These are phyloP conservation scores for Neotoxoptera formosana DNA, from an alignment of 1,140 invertebrate species.

Conservation along the genomic window DNA sequence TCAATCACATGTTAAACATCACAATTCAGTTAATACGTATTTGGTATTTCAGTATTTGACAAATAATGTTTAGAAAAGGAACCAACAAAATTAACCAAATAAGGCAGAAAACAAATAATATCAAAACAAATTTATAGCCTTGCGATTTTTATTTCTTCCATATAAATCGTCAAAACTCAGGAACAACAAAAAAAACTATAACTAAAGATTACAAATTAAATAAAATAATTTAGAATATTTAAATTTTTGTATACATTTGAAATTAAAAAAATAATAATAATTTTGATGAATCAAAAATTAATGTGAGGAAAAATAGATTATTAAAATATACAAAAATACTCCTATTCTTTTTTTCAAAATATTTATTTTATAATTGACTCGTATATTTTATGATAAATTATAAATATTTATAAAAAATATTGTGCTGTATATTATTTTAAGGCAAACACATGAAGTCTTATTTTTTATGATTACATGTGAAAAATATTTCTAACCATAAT, in stretches of 20 bases:
- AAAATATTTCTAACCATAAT: slow-evolving; percentile 48
- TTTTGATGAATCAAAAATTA: not conserved
- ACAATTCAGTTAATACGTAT: slow-evolving; percentile 57
- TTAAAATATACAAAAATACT: slow-evolving; percentile 37
- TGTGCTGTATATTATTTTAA: slow-evolving; percentile 36
- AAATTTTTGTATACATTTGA: slow-evolving; percentile 24
- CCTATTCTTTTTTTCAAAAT: slow-evolving; percentile 29
- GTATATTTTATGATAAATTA: slow-evolving; percentile 7
- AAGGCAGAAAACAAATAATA: slow-evolving; percentile 46
- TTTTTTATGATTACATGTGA: slow-evolving; percentile 14
- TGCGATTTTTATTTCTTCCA: slow-evolving; percentile 43
- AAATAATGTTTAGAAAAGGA: slow-evolving; percentile 49
- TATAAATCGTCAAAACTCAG: slow-evolving; percentile 52
- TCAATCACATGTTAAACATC: slow-evolving; percentile 55
- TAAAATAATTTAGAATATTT: slow-evolving; percentile 32
- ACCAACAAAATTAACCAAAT: slow-evolving; percentile 42
- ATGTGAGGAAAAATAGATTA: not conserved
- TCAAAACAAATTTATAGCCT: slow-evolving; percentile 30
- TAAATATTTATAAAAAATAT: slow-evolving; percentile 13
- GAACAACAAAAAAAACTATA: slow-evolving; percentile 46
- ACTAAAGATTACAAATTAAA: slow-evolving; percentile 20
- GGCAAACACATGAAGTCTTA: slow-evolving; percentile 24
- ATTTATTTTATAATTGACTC: slow-evolving; percentile 47
- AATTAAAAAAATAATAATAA: not conserved
- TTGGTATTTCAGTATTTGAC: slow-evolving; percentile 53